Percentiles rank a stretch among this genome's conserved stretches.
Evolutionary conservation across 2,113 vertebrate species (phyloP).

Genomic region (Leptobrachium ailaonicum): DNA sequence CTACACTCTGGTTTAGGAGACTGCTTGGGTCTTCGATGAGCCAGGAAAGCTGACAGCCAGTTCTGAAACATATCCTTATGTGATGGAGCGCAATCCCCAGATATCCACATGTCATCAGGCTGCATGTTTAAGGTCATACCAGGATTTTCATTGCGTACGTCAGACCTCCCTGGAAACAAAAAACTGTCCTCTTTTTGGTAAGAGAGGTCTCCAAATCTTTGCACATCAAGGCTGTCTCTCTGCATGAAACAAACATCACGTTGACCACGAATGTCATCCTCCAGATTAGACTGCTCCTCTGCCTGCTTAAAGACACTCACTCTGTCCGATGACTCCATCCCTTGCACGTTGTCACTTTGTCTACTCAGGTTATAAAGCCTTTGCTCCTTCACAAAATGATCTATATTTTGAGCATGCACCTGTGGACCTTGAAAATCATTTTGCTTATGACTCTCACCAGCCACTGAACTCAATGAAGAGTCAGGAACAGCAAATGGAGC

Average conservation of each 20-base stretch:
- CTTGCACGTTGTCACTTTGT: background rate
- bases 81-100: background rate
- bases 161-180: background rate
- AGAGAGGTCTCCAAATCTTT: background rate
- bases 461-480: background rate
- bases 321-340: background rate
- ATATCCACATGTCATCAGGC: background rate
- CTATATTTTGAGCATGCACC: background rate
- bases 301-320: background rate
- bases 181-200: background rate
- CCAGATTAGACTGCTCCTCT: background rate
- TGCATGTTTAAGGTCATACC: background rate
- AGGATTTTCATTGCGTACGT: background rate
- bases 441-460: background rate
- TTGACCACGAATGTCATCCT: background rate
- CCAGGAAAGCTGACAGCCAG: conserved; percentile 39
- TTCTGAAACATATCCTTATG: conserved; percentile 22
- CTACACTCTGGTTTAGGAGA: background rate
- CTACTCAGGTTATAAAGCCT: background rate
- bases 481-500: background rate
- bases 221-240: background rate
- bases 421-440: background rate
- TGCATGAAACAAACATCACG: background rate
- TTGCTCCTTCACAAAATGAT: background rate
- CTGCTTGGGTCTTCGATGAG: background rate